Conservation (phyloP, 37 sponge, comb jelly and placozoan species). For the Halisarca cf. caerulea region DNA sequence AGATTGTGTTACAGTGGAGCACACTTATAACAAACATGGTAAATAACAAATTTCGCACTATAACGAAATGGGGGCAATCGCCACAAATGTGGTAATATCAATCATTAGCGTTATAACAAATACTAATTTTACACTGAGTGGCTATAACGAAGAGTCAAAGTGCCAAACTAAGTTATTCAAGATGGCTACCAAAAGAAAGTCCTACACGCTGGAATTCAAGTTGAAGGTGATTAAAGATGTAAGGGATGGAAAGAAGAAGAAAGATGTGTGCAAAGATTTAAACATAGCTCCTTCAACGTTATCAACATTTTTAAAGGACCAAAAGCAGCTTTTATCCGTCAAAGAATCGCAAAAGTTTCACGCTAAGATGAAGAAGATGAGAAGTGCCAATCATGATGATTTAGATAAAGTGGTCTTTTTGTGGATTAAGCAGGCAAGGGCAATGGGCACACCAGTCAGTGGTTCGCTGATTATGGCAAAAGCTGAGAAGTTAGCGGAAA, state of each 20-base stretch:
- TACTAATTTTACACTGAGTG: too few relatives aligned
- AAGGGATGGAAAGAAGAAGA: conserved; percentile 4
- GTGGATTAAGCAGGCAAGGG: conserved; percentile 19
- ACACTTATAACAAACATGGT: not conserved
- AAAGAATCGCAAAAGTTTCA: not conserved
- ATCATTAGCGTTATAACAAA: too few relatives aligned
- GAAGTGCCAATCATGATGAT: not conserved
- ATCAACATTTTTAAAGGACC: not conserved
- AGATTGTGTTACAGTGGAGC: conserved; percentile 1
- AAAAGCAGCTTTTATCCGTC: not conserved
- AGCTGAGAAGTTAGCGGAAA: not conserved
- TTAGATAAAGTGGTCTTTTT: not conserved
- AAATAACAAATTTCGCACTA: not conserved
- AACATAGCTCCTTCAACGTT: conserved; percentile 21
- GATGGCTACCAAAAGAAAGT: conserved; percentile 9
- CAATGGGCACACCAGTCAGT: conserved; percentile 5
- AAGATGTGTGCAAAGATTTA: not conserved
- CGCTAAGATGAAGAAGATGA: conserved; percentile 7
- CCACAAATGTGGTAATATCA: too few relatives aligned
- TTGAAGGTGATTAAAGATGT: not conserved
- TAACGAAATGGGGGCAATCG: too few relatives aligned
- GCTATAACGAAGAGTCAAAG: too few relatives aligned
- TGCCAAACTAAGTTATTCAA: not conserved
- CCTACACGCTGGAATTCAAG: conserved; percentile 10
- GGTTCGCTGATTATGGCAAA: conserved; percentile 11